A percentile compares a stretch with the other conserved stretches of the same genome.
These are phyloP conservation scores for Ciona savignyi DNA, from an alignment of 23 tunicate species.

Conservation along the genomic window DNA sequence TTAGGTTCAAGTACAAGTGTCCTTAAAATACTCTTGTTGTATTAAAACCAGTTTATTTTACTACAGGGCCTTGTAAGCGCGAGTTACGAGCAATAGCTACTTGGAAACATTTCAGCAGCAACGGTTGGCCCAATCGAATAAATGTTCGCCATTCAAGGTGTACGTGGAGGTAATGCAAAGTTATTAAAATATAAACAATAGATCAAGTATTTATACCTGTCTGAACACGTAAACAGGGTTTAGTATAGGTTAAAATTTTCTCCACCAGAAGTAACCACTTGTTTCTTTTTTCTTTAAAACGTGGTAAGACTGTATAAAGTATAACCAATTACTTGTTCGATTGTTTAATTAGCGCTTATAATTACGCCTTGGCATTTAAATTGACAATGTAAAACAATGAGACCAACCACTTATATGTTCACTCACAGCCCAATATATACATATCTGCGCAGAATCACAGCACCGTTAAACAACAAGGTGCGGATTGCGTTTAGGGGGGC, in stretches of 20 bases:
- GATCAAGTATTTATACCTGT: neutral
- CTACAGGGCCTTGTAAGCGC: conserved; percentile 59
- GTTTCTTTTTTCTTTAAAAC: neutral
- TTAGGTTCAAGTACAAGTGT: too few relatives aligned
- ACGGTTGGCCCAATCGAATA: conserved; percentile 49
- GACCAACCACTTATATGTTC: too few relatives aligned
- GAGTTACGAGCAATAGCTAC: conserved; percentile 34
- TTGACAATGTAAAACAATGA: too few relatives aligned
- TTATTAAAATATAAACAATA: neutral
- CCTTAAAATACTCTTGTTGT: too few relatives aligned
- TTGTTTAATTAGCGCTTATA: too few relatives aligned
- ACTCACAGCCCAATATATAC: neutral
- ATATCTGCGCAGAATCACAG: conserved; percentile 7
- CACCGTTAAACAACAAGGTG: conserved; percentile 24
- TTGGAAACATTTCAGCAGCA: conserved; percentile 40
- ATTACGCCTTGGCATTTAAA: too few relatives aligned
- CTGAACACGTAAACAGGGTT: too few relatives aligned
- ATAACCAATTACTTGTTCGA: too few relatives aligned
- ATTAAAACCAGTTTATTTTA: too few relatives aligned
- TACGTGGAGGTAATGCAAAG: conserved; percentile 51
- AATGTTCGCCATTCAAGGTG: conserved; percentile 59
- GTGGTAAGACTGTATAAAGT: neutral
- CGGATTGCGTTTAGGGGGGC: conserved; percentile 50
- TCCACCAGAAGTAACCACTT: too few relatives aligned
- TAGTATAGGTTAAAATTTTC: too few relatives aligned